Base-by-base conservation (phyloP, 2,797 vertebrate species). In the Myotis findleyi region DNA sequence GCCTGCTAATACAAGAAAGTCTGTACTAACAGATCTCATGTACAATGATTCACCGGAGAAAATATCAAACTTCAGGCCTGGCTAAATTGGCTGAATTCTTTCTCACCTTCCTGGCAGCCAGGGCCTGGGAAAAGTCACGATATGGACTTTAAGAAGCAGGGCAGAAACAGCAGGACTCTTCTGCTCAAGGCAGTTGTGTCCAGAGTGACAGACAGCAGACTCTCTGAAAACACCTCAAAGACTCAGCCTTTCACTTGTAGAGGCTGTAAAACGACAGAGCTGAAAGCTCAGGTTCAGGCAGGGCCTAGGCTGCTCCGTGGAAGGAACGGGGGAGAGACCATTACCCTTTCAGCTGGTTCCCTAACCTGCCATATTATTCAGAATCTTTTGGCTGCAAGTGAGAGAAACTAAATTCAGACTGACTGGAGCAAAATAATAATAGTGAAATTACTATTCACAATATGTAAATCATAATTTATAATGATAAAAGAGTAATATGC, bases 371-470 rank as follows among this genome's bases (percentile, higher is more conserved):
- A 5, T 9, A 8, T 38, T 23, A 36, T 11, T 87, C 47, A 76
- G 68, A 38, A 64, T 44, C 41, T 38, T 47, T 16, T 38, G 12
- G 77, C 36, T 83, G 47, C 33, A 80, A 93, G 41, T 66, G 69
- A 91, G 51, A 90, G 85, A 83, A 85, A 86, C 14, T 7, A 49
- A 64, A 49, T 66, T 71, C 73, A 72, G 79, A 55, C 44, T 64
- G 30, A 12, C 41, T 36, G 1, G 84, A 77, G 49, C 25, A 82
- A 93, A 66, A 72, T 3, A 71, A 18, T 51, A 75, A 84, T 17
- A 51, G 18, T 66, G 41, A 86, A 92, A 71, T 62, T 51, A 27
- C 30, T 73, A 49, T 14, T 47, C 81, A 86, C 36, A 72, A 55
- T 64, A 72, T 7, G 21, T 21, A 62, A 75, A 86, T 55, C 44